Base-by-base conservation (phyloP, 1,140 invertebrate species). In the Hylaeus anthracinus region DNA sequence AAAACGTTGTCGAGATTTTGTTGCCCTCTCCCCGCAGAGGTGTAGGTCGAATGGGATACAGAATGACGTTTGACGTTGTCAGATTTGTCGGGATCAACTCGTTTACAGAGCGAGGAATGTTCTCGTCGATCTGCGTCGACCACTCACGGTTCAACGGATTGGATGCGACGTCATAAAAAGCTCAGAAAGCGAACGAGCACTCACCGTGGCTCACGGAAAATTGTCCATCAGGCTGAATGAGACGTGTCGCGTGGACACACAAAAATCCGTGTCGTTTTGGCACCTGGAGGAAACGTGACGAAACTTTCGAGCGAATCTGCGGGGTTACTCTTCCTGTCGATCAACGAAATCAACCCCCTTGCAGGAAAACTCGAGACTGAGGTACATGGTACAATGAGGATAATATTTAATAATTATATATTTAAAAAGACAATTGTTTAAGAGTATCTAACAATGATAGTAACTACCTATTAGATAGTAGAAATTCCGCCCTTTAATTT, bases 151-250 rank as follows among this genome's bases (percentile, higher is more conserved):
- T 26, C 65, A 51, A 65, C 45, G 63, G 72, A 86, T 87, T 87
- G 83, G 85, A 83, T 80, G 77, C 73, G 85, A 85, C 83, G 71
- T 87, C 86, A 67, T 88, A 88, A 88, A 88, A 88, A 82, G 85
- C 70, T 85, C 69, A 79, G 84, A 75, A 26, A 83, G 78, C 55
- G 78, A 72, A 64, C 64, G 69, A 80, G 76, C 73, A 78, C 76
- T 79, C 77, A 86, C 60, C 55, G 72, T 58, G 58, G 72, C 67
- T 64, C 37, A 48, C 72, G 63, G 84, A 64, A 74, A 84, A 85
- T 85, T 81, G 82, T 81, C 82, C 84, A 84, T 85, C 82, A 65
- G 63, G 8, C 26, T 56, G 82, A 81, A 84, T 69, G 84, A 81
- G 82, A 63, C 82, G 84, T 60, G 66, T 72, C 63, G 55, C 72